Base-by-base conservation (phyloP, 2,888 invertebrate genomes). In the Xylocampa areola region DNA sequence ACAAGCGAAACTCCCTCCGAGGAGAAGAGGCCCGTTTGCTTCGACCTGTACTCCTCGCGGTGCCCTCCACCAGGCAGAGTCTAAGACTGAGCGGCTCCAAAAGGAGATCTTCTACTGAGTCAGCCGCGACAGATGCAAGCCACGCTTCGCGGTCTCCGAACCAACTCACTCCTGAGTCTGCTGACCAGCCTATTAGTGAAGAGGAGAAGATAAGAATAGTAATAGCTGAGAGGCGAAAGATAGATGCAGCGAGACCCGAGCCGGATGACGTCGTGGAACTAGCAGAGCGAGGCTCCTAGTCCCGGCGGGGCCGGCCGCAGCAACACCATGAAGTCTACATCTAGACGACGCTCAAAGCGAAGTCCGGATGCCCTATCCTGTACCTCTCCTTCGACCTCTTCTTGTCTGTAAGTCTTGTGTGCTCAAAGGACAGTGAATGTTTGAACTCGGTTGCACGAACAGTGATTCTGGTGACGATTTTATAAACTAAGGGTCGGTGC, bases 141-240 rank as follows among this genome's bases (percentile, higher is more conserved):
- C 82, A 80, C 2, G 68, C 71, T n/a, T 83, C 88, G 10, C 63
- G 81, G 73, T 39, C 73, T 72, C 23, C 58, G 27, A 61, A 60
- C 25, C 68, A 58, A 30, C 40, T 67, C 32, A 80, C 85, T 21
- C 80, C 84, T 4, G 92, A 90, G 45, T 43, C 62, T 8, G 52
- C 52, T 2, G 85, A 87, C 29, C 81, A 84, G 33, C 82, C 85
- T 6, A 88, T 92, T 50, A 93, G 84, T 33, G 93, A 92, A 63
- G 89, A 90, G 68, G 92, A 95, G 68, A 95, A 94, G 68, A 95
- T 95, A 67, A 94, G 95, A 79, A 94, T 95, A 81, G 95, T 95
- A 50, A 95, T 95, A 73, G 95, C 94, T 7, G 95, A 95, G 82
- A 89, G 95, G 67, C 87, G 95, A 65, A 95, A 95, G 80, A 89